Conservation (phyloP, 2,797 vertebrate genomes). For the Muraenolepis orangiensis region DNA sequence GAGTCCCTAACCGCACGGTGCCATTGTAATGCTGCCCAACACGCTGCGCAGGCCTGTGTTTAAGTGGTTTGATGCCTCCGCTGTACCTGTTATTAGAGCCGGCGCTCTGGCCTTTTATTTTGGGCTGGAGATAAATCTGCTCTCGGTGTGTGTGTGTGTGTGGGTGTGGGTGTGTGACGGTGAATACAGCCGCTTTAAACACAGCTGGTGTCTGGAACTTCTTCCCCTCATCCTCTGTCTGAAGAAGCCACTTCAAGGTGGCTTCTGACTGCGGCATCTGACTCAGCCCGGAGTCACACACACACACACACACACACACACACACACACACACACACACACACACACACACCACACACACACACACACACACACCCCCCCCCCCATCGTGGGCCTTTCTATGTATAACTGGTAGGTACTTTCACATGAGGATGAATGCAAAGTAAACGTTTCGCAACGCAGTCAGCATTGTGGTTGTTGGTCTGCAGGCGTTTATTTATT, state of each 20-base stretch:
- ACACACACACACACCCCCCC: not conserved
- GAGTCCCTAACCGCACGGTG: constrained; percentile 35
- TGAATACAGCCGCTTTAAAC: constrained; percentile 59
- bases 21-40: constrained; percentile 30
- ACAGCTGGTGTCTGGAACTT: constrained; percentile 64
- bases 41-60: constrained; percentile 59
- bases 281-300: constrained; percentile 28
- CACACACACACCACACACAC: constrained; percentile 3
- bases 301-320: constrained; percentile 1
- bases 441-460: not conserved
- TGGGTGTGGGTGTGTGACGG: constrained; percentile 5
- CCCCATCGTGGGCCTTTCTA: not conserved
- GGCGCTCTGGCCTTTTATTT: constrained; percentile 54
- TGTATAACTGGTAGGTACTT: not conserved
- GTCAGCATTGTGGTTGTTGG: constrained; percentile 14
- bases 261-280: constrained; percentile 43
- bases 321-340: not conserved
- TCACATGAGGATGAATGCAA: not conserved
- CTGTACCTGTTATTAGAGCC: constrained; percentile 60
- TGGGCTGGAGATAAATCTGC: constrained; percentile 56
- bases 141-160: constrained; percentile 16
- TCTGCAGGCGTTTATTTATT: constrained; percentile 3
- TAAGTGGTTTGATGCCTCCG: constrained; percentile 64
- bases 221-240: constrained; percentile 39
- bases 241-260: constrained; percentile 59